These are phyloP conservation scores for Eueides isabella DNA, from an alignment of 1,140 invertebrate species.

Conservation along the genomic window DNA sequence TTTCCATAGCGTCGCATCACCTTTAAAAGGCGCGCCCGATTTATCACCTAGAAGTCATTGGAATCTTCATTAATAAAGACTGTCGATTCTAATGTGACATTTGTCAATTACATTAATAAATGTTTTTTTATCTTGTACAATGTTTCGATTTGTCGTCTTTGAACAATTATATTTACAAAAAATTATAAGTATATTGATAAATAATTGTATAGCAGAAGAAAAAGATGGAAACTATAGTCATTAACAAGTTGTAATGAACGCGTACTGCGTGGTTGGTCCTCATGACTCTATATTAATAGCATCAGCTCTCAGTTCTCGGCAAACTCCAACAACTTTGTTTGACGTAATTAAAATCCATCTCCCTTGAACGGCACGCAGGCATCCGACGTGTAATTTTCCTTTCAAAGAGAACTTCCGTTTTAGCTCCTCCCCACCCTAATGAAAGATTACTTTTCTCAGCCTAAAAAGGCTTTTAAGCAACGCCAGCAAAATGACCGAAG, in stretches of 20 bases:
- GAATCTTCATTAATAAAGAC: conserved; percentile 43
- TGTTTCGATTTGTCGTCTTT: no score
- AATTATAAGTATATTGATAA: neutral
- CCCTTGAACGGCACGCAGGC: conserved; percentile 63
- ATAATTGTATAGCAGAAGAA: neutral
- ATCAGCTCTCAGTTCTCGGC: conserved; percentile 42
- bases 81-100: conserved; percentile 13
- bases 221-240: conserved; percentile 38
- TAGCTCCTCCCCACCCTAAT: conserved; percentile 77
- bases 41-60: conserved; percentile 64
- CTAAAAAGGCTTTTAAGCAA: conserved; percentile 82
- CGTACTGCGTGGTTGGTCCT: conserved; percentile 31
- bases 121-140: neutral
- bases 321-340: conserved; percentile 75
- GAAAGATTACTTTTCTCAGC: conserved; percentile 81
- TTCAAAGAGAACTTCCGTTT: conserved; percentile 82
- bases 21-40: conserved; percentile 64
- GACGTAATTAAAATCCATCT: conserved; percentile 81
- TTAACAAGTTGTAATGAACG: conserved; percentile 55
- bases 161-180: neutral
- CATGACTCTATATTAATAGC: conserved; percentile 52
- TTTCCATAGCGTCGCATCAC: conserved; percentile 64
- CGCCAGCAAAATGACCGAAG: conserved; percentile 80
- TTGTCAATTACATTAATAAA: neutral
- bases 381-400: conserved; percentile 80